Percentiles rank a stretch among this genome's conserved stretches.
These are phyloP conservation scores for Mamestra configurata DNA, from an alignment of 1,140 invertebrate genomes.

Conservation along the genomic window DNA sequence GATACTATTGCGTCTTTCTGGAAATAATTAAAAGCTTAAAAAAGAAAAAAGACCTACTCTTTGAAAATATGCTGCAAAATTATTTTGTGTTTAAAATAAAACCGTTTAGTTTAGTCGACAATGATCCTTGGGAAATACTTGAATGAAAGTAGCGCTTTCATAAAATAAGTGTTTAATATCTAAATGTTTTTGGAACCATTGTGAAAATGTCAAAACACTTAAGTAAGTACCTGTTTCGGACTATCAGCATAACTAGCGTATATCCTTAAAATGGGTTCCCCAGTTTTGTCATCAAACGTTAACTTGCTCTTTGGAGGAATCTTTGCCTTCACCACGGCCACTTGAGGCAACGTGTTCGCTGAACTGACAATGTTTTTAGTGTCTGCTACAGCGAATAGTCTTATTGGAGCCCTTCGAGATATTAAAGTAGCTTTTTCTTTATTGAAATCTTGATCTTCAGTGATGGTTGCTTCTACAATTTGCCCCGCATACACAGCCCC, in stretches of 20 bases:
- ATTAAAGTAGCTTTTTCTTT: constrained; percentile 71
- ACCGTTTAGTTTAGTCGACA: no score
- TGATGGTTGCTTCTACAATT: constrained; percentile 78
- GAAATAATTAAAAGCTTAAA: constrained; percentile 51
- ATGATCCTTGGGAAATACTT: no score
- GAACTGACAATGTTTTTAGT: constrained; percentile 58
- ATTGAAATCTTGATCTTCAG: constrained; percentile 79
- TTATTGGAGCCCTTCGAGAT: constrained; percentile 71
- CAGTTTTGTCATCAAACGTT: constrained; percentile 80
- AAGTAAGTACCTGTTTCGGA: constrained; percentile 74
- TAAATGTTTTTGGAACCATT: no score
- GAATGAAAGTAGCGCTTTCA: no score
- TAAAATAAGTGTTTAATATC: no score
- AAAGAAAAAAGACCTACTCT: neutral
- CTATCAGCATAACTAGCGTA: constrained; percentile 81
- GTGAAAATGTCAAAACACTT: constrained; percentile 11
- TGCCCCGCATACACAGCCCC: constrained; percentile 76
- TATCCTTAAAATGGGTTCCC: constrained; percentile 80
- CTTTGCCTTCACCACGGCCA: constrained; percentile 75
- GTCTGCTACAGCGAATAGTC: constrained; percentile 68
- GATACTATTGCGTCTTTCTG: constrained; percentile 77
- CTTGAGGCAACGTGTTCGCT: constrained; percentile 58
- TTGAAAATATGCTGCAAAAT: neutral
- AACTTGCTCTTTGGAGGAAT: constrained; percentile 82
- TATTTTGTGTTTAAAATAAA: no score